A percentile compares a stretch with the other conserved stretches of the same genome.
These are phyloP conservation scores for Oscheius onirici DNA, from an alignment of 2,888 invertebrate genomes.

Conservation along the genomic window DNA sequence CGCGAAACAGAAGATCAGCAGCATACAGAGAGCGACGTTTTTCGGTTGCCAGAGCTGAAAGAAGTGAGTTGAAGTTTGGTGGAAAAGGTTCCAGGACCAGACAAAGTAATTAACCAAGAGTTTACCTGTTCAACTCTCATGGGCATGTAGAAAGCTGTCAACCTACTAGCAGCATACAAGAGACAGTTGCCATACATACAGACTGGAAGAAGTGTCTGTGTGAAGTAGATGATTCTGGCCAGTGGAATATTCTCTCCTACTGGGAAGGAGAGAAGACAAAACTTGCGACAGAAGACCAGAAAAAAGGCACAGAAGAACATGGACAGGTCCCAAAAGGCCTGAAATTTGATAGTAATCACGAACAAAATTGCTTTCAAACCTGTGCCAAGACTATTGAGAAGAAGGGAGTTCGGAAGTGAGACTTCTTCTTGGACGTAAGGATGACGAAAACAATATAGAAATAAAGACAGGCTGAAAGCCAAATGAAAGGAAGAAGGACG, in stretches of 20 bases:
- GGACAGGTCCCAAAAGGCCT: constrained; percentile 18
- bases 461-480: constrained; percentile 4
- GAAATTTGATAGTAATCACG: neutral
- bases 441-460: constrained; percentile 6
- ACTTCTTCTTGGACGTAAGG: neutral
- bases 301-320: constrained; percentile 19
- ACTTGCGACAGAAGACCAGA: constrained; percentile 10
- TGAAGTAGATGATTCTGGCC: constrained; percentile 12
- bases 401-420: constrained; percentile 21
- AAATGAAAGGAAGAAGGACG: neutral
- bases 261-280: constrained; percentile 3
- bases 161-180: neutral
- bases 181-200: constrained; percentile 17
- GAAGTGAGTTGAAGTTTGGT: too few species aligned
- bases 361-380: too few species aligned
- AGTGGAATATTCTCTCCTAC: constrained; percentile 6
- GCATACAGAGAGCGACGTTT: neutral
- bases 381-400: constrained; percentile 12
- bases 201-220: constrained; percentile 3
- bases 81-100: neutral
- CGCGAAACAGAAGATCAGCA: neutral
- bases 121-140: constrained; percentile 1
- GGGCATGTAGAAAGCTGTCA: constrained; percentile 14
- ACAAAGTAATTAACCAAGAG: neutral
- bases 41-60: constrained; percentile 22